Conservation (phyloP, 2,888 invertebrate species). For the Polymixis flavicincta region DNA sequence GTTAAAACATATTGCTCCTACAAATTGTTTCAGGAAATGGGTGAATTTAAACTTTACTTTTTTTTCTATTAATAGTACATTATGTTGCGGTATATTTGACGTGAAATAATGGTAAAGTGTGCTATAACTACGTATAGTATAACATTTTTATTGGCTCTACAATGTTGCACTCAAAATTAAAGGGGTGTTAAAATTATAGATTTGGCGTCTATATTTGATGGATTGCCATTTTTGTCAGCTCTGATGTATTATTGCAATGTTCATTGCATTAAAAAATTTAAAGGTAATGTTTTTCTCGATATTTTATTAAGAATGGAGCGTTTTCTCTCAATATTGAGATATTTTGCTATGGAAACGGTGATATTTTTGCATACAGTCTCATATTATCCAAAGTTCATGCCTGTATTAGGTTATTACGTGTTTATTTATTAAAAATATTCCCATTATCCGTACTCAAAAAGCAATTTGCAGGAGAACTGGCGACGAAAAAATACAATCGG, state of each 20-base stretch:
- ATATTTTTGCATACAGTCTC: not conserved
- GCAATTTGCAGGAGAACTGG: constrained; percentile 22
- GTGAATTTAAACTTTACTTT: constrained; percentile 11
- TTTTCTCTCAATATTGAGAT: not conserved
- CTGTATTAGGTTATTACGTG: constrained; percentile 38
- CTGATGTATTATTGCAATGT: not conserved
- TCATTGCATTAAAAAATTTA: not conserved
- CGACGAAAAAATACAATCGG: constrained; percentile 8
- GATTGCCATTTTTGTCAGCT: not conserved
- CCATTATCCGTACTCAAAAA: constrained; percentile 2
- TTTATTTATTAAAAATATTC: constrained; percentile 51
- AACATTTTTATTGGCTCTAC: constrained; percentile 23
- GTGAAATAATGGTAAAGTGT: not conserved
- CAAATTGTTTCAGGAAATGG: constrained; percentile 38
- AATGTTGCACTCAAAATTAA: constrained; percentile 48
- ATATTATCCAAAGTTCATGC: not conserved
- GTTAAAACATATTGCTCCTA: constrained; percentile 48
- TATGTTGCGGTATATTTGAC: not conserved
- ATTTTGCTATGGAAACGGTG: not conserved
- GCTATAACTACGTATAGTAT: not conserved
- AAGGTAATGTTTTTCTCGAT: not conserved
- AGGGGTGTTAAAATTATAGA: constrained; percentile 28
- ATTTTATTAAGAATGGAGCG: not conserved
- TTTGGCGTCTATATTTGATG: not conserved
- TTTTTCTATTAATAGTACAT: constrained; percentile 31